Percentiles rank a stretch among this genome's conserved stretches.
These are phyloP conservation scores for Ectobius pallidus DNA, from an alignment of 2,888 invertebrate species.

Conservation along the genomic window DNA sequence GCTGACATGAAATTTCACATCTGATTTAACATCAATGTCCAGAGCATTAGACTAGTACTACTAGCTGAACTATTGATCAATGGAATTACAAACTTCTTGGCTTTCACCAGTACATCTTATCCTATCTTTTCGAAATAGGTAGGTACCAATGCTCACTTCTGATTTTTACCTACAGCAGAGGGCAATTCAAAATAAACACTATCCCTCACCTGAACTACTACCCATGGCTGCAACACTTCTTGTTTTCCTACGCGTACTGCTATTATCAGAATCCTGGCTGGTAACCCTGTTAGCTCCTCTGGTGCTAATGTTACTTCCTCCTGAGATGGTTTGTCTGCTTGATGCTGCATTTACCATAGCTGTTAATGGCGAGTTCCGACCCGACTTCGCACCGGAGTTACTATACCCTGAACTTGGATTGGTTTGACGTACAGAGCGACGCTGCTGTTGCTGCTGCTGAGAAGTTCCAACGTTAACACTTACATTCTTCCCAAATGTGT, in stretches of 20 bases:
- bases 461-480: slow-evolving; percentile 14
- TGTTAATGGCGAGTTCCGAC: neutral
- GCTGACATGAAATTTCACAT: no score
- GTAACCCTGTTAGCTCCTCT: slow-evolving; percentile 12
- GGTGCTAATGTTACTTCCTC: slow-evolving; percentile 16
- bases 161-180: no score
- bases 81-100: no score
- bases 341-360: neutral
- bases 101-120: no score
- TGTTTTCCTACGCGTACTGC: slow-evolving; percentile 1
- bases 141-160: no score
- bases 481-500: neutral
- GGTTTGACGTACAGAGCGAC: slow-evolving; percentile 27
- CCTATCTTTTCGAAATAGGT: no score
- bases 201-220: neutral
- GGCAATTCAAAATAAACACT: no score
- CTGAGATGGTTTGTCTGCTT: neutral
- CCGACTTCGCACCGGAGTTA: neutral
- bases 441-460: slow-evolving; percentile 4
- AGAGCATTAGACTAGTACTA: no score
- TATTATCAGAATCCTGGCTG: neutral
- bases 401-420: neutral
- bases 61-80: no score
- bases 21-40: no score
- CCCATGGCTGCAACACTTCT: slow-evolving; percentile 18